Conservation (phyloP, 2,797 vertebrate genomes). For the Ctenosaura bakeri region DNA sequence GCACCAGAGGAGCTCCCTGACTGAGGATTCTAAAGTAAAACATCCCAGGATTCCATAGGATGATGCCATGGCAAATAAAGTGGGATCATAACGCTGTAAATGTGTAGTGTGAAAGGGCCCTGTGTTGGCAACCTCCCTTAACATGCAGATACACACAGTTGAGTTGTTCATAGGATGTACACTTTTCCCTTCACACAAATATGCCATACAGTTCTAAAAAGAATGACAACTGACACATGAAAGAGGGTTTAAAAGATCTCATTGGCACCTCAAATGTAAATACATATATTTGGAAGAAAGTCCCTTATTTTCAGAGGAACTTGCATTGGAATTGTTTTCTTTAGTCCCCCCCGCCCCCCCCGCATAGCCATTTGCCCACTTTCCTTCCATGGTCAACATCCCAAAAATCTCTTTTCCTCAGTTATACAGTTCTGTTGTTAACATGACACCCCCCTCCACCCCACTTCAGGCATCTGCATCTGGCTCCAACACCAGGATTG, state of each 20-base stretch:
- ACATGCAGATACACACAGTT: not conserved
- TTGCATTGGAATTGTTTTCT: not conserved
- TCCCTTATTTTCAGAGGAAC: constrained; percentile 25
- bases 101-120: too few relatives aligned
- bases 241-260: constrained; percentile 37
- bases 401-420: not conserved
- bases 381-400: constrained; percentile 8
- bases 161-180: not conserved
- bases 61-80: too few relatives aligned
- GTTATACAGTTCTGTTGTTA: constrained; percentile 3
- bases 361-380: not conserved
- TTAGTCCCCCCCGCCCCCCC: too few relatives aligned
- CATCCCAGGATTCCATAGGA: too few relatives aligned
- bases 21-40: too few relatives aligned
- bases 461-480: not conserved
- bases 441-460: not conserved
- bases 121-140: not conserved
- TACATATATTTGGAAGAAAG: constrained; percentile 35
- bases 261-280: constrained; percentile 24
- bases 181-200: not conserved
- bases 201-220: not conserved
- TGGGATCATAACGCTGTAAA: too few relatives aligned
- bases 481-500: not conserved
- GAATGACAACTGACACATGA: not conserved
- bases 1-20: too few relatives aligned